phyloP scores from a whole-genome alignment of 2,888 invertebrate genomes.

The Polydrusus pterygomalis region DNA sequence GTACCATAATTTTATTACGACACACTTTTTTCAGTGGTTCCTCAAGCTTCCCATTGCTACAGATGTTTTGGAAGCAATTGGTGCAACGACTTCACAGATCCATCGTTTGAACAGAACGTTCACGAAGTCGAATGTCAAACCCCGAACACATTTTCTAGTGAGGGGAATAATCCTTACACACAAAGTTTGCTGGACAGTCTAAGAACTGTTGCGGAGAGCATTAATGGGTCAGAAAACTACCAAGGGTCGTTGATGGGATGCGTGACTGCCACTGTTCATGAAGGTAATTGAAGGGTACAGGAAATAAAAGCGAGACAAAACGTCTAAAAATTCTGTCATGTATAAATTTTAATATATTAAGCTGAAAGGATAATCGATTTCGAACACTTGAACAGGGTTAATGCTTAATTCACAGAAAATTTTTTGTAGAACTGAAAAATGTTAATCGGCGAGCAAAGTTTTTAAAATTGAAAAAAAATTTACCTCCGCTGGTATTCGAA shows the following conservation, averaged over 20 bases:
- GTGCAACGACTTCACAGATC: slow-evolving; percentile 39
- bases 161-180: slow-evolving; percentile 5
- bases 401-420: no score
- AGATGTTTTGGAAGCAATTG: slow-evolving; percentile 43
- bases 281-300: slow-evolving; percentile 21
- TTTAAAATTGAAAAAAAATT: no score
- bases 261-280: slow-evolving; percentile 42
- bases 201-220: neutral
- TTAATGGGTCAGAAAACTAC: neutral
- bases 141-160: neutral
- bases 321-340: no score
- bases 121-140: slow-evolving; percentile 22
- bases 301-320: no score
- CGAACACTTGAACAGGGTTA: no score
- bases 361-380: no score
- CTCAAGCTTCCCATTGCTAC: slow-evolving; percentile 29
- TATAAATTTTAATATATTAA: no score
- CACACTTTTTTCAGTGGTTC: slow-evolving; percentile 20
- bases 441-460: no score
- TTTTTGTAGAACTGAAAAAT: no score
- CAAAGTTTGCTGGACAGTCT: slow-evolving; percentile 8
- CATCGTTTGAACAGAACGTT: slow-evolving; percentile 28
- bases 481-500: no score
- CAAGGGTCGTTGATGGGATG: slow-evolving; percentile 32
- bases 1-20: no score